Conservation (phyloP, 2,797 vertebrate genomes). For the Myripristis jacobus region DNA sequence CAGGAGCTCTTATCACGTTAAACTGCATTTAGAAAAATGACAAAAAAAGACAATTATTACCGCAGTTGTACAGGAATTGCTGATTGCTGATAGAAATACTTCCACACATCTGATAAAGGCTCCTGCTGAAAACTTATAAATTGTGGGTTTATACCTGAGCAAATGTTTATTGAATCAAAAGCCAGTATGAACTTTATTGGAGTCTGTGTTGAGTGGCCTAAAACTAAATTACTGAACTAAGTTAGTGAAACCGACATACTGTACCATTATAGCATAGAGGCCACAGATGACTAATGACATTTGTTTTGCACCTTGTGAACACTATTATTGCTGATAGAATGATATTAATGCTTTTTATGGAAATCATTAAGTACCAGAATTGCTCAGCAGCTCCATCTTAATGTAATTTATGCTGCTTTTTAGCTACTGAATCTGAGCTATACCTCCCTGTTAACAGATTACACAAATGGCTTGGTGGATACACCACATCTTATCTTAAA, state of each 20-base stretch:
- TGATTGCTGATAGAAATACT: not conserved
- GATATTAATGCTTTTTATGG: slow-evolving; percentile 59
- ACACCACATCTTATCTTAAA: slow-evolving; percentile 74
- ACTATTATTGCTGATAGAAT: slow-evolving; percentile 67
- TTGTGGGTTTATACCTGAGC: not conserved
- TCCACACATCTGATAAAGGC: not conserved
- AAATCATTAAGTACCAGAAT: slow-evolving; percentile 69
- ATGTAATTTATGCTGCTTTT: slow-evolving; percentile 77
- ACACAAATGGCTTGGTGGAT: slow-evolving; percentile 66
- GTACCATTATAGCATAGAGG: slow-evolving; percentile 3
- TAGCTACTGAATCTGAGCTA: slow-evolving; percentile 66
- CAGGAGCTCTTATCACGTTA: not conserved
- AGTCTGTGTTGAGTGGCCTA: slow-evolving; percentile 4
- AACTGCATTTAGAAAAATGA: not conserved
- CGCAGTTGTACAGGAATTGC: not conserved
- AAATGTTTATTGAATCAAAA: not conserved
- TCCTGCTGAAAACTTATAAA: not conserved
- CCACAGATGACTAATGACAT: slow-evolving; percentile 63
- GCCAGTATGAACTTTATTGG: slow-evolving; percentile 12
- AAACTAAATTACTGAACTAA: slow-evolving; percentile 11
- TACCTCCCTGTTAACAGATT: slow-evolving; percentile 67
- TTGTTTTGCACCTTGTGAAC: slow-evolving; percentile 63
- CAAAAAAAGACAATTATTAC: not conserved
- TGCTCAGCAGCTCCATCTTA: slow-evolving; percentile 63
- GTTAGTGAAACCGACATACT: slow-evolving; percentile 13